phyloP scores from a whole-genome alignment of 2,888 invertebrate genomes.

The Petrolisthes cinctipes region DNA sequence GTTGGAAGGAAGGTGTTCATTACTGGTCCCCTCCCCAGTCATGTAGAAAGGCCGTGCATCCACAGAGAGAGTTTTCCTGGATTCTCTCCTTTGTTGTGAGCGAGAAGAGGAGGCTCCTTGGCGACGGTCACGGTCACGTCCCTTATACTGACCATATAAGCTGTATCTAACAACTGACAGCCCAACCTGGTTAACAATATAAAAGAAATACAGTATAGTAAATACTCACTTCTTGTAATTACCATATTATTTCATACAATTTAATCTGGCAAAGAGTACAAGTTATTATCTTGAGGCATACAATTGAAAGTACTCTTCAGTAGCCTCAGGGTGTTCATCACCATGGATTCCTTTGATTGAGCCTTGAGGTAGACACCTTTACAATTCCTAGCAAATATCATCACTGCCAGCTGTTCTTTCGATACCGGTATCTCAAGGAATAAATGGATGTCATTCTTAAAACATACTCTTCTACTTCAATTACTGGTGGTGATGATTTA shows the following conservation, averaged over 20 bases:
- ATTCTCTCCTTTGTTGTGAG: slow-evolving; percentile 73
- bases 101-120: slow-evolving; percentile 55
- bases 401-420: too few relatives aligned
- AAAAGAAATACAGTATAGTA: not conserved
- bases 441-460: too few relatives aligned
- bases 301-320: too few relatives aligned
- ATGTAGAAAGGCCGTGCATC: slow-evolving; percentile 86
- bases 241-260: not conserved
- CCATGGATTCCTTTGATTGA: too few relatives aligned
- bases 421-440: too few relatives aligned
- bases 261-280: too few relatives aligned
- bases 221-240: not conserved
- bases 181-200: slow-evolving; percentile 46
- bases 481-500: too few relatives aligned
- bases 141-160: slow-evolving; percentile 63
- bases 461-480: too few relatives aligned
- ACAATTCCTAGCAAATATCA: too few relatives aligned
- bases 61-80: slow-evolving; percentile 80
- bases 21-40: slow-evolving; percentile 72
- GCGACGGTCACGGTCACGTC: slow-evolving; percentile 58
- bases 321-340: too few relatives aligned
- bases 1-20: slow-evolving; percentile 85
- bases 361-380: too few relatives aligned
- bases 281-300: too few relatives aligned
- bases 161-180: slow-evolving; percentile 61